A percentile compares a stretch with the other conserved stretches of the same genome.
Conservation (phyloP, 2,888 invertebrate species). For the Heliconius cydno region DNA sequence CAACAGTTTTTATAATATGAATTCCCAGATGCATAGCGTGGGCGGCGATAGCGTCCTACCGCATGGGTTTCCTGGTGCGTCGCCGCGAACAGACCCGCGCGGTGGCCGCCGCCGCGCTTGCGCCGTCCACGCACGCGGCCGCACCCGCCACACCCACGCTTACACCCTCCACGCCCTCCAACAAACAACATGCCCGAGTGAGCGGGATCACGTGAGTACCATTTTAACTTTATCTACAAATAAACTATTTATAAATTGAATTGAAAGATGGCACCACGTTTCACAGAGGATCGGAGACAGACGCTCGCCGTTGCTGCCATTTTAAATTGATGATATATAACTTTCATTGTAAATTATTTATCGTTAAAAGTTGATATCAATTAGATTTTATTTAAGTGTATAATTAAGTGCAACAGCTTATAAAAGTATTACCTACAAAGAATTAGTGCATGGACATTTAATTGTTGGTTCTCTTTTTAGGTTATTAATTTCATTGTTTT, state of each 20-base stretch:
- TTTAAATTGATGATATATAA: too few relatives aligned
- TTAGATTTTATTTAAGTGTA: too few relatives aligned
- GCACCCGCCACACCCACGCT: conserved; percentile 44
- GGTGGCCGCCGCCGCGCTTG: conserved; percentile 57
- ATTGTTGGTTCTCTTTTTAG: too few relatives aligned
- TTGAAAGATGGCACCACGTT: too few relatives aligned
- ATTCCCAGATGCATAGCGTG: conserved; percentile 61
- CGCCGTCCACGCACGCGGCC: conserved; percentile 40
- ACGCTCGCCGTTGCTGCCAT: too few relatives aligned
- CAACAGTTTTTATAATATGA: not conserved
- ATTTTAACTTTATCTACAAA: not conserved
- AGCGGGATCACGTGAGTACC: conserved; percentile 29
- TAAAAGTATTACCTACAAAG: too few relatives aligned
- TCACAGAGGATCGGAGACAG: too few relatives aligned
- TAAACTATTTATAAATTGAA: not conserved
- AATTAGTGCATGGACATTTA: too few relatives aligned
- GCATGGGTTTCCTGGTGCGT: conserved; percentile 73
- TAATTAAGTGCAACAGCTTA: too few relatives aligned
- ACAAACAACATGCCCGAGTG: conserved; percentile 11
- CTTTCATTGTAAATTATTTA: too few relatives aligned
- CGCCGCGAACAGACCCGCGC: conserved; percentile 62
- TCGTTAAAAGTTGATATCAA: too few relatives aligned
- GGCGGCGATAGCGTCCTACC: conserved; percentile 61
- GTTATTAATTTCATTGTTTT: too few relatives aligned
- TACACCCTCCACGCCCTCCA: conserved; percentile 47